Evolutionary conservation across 2,113 vertebrate genomes (phyloP).

Genomic region (Atrichornis clamosus): DNA sequence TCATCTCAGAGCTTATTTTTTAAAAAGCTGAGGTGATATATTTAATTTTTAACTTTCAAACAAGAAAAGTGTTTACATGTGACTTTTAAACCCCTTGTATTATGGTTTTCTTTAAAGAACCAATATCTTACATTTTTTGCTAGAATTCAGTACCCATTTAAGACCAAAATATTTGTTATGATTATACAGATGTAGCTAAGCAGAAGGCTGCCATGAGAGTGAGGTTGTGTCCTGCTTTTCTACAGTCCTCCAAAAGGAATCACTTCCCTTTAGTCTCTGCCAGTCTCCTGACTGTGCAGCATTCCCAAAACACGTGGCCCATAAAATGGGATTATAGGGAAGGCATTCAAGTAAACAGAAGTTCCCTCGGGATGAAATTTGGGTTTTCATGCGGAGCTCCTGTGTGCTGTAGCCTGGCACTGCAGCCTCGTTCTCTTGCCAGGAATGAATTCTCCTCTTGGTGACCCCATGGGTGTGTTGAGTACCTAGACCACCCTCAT

Average conservation of each 20-base stretch:
- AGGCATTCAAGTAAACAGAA: conserved; percentile 23
- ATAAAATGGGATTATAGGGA: conserved; percentile 33
- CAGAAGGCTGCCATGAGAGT: background rate
- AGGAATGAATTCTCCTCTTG: background rate
- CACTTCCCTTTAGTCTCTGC: background rate
- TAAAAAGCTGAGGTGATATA: background rate
- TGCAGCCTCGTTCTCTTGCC: background rate
- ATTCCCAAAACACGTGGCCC: background rate
- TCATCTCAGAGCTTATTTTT: background rate
- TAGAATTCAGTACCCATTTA: background rate
- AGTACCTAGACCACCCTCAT: background rate
- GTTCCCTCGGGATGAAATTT: background rate
- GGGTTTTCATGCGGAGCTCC: background rate
- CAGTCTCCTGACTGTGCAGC: background rate
- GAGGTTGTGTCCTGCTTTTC: background rate
- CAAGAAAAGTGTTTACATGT: background rate
- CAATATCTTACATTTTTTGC: background rate
- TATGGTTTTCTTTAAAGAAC: background rate
- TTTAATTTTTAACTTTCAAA: background rate
- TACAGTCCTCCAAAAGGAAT: background rate
- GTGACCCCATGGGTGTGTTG: background rate
- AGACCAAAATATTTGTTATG: background rate
- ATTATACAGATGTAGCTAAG: background rate
- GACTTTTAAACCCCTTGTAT: background rate
- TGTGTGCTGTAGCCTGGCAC: background rate